Percentiles rank a stretch among this genome's conserved stretches.
phyloP scores from a whole-genome alignment of 2,113 vertebrate genomes.

The Thamnophis sirtalis region DNA sequence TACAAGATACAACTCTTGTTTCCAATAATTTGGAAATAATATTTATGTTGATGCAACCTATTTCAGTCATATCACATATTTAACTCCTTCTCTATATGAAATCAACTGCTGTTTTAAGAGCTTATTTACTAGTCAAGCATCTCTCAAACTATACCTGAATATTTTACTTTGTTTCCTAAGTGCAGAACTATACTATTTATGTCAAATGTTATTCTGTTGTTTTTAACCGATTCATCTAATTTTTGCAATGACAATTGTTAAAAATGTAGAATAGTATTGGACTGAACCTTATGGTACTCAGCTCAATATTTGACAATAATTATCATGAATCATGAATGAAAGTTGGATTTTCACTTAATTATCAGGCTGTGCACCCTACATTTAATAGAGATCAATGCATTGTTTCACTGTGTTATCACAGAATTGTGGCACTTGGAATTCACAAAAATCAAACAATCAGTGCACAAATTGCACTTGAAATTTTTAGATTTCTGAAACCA shows the following conservation, averaged over 20 bases:
- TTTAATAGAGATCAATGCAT: not conserved
- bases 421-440: not conserved
- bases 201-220: not conserved
- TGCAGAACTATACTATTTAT: not conserved
- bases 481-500: not conserved
- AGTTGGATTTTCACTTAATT: not conserved
- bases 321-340: not conserved
- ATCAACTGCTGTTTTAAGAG: not conserved
- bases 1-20: not conserved
- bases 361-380: not conserved
- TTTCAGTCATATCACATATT: not conserved
- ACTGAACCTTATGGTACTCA: not conserved
- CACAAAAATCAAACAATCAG: not conserved
- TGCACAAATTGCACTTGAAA: not conserved
- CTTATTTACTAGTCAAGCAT: not conserved
- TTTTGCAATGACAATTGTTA: not conserved
- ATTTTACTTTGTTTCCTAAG: not conserved
- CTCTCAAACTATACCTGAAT: not conserved
- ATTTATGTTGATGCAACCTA: not conserved
- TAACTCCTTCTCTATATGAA: not conserved
- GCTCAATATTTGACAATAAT: not conserved
- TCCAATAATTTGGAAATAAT: not conserved
- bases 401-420: not conserved
- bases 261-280: not conserved
- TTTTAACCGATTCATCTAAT: not conserved